Percentiles rank a stretch among this genome's conserved stretches.
Evolutionary conservation across 2,888 invertebrate genomes (phyloP).

Genomic region (Spisula solida): DNA sequence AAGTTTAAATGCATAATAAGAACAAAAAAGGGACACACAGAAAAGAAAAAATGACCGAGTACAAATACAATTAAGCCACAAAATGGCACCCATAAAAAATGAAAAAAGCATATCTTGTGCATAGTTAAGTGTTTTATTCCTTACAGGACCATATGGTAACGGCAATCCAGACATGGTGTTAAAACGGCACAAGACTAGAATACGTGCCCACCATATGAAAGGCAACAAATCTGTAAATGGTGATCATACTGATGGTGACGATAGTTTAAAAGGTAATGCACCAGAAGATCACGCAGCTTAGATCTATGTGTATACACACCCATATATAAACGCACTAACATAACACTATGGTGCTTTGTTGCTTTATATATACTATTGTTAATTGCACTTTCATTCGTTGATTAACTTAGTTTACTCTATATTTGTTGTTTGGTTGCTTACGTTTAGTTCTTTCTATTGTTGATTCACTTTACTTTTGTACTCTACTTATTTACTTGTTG

Average conservation of each 20-base stretch:
- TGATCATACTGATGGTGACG: conserved; percentile 65
- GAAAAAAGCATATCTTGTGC: not conserved
- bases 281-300: not conserved
- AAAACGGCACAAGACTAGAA: conserved; percentile 74
- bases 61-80: too few species aligned
- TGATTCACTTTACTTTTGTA: conserved; percentile 4
- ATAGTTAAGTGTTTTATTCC: conserved; percentile 9
- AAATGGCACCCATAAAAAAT: too few species aligned
- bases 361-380: too few species aligned
- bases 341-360: not conserved
- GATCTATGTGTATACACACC: not conserved
- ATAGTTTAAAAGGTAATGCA: conserved; percentile 46
- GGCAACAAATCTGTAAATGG: conserved; percentile 62
- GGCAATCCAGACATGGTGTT: conserved; percentile 78
- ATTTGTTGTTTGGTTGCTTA: too few species aligned
- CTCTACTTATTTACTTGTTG: not conserved
- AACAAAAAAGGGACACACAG: too few species aligned
- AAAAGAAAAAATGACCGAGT: too few species aligned
- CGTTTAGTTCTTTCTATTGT: not conserved
- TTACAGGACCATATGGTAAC: conserved; percentile 77
- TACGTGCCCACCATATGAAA: conserved; percentile 69
- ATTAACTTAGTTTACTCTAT: too few species aligned
- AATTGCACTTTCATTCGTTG: too few species aligned
- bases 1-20: too few species aligned
- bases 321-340: not conserved